Evolutionary conservation across 1,140 invertebrate genomes (phyloP).

Genomic region (Samia ricini): DNA sequence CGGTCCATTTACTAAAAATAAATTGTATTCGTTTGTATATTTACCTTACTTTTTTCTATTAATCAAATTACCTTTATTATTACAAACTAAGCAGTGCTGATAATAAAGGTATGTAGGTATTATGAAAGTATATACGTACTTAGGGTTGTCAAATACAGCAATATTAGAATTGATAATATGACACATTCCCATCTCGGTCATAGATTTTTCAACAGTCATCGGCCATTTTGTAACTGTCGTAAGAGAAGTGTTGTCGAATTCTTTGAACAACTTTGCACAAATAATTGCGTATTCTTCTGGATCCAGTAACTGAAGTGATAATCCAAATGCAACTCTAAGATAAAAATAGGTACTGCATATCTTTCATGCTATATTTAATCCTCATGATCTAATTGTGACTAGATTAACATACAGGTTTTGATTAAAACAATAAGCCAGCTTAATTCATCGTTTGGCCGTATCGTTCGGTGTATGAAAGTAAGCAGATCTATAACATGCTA

Average conservation of each 20-base stretch:
- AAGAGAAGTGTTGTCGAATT: conserved; percentile 53
- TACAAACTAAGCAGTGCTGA: neutral
- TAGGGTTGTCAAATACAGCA: conserved; percentile 49
- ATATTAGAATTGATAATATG: conserved; percentile 81
- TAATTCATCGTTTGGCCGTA: too few relatives aligned
- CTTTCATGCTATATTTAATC: neutral
- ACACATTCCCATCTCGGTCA: conserved; percentile 82
- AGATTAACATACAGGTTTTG: too few relatives aligned
- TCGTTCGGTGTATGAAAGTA: too few relatives aligned
- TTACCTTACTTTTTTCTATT: neutral
- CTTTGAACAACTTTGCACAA: conserved; percentile 58
- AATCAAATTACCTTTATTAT: neutral
- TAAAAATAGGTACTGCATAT: neutral
- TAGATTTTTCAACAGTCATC: conserved; percentile 67
- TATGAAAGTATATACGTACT: conserved; percentile 33
- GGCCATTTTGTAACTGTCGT: conserved; percentile 62
- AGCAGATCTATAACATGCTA: too few relatives aligned
- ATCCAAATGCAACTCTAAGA: too few relatives aligned
- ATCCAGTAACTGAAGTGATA: conserved; percentile 37
- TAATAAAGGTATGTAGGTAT: neutral
- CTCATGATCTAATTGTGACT: too few relatives aligned
- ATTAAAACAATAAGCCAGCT: too few relatives aligned
- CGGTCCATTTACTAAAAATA: conserved; percentile 42
- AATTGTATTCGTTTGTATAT: conserved; percentile 3
- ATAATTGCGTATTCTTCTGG: conserved; percentile 50